Evolutionary conservation across 2,797 vertebrate species (phyloP).

Genomic region (Ficedula albicollis): DNA sequence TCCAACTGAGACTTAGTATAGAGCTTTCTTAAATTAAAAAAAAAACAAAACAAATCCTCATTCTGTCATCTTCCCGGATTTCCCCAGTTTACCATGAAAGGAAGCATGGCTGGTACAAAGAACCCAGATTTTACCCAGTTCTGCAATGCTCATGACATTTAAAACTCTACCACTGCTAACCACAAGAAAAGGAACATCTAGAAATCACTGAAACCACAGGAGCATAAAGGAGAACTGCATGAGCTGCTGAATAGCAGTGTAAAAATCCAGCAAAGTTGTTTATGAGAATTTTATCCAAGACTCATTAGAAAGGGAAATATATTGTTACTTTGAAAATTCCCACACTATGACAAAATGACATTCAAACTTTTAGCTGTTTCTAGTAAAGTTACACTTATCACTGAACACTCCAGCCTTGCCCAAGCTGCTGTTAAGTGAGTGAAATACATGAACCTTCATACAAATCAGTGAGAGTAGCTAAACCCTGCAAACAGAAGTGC

Average conservation of each 20-base stretch:
- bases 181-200: conserved; percentile 25
- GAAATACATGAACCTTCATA: neutral
- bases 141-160: neutral
- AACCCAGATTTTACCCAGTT: neutral
- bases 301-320: neutral
- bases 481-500: neutral
- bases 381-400: neutral
- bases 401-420: neutral
- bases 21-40: neutral
- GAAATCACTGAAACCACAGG: neutral
- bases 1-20: neutral
- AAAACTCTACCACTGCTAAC: neutral
- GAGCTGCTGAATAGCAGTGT: neutral
- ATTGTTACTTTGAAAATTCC: neutral
- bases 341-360: neutral
- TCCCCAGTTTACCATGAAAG: neutral
- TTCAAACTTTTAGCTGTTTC: neutral
- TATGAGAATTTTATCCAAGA: neutral
- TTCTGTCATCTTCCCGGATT: neutral
- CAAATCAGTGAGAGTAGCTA: neutral
- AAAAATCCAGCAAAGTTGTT: neutral
- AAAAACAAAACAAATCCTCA: neutral
- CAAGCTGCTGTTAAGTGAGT: neutral
- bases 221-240: neutral
- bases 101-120: neutral